These are phyloP conservation scores for Gnathonemus echidnorhynchus DNA, from an alignment of 2,113 vertebrate genomes.

Conservation along the genomic window DNA sequence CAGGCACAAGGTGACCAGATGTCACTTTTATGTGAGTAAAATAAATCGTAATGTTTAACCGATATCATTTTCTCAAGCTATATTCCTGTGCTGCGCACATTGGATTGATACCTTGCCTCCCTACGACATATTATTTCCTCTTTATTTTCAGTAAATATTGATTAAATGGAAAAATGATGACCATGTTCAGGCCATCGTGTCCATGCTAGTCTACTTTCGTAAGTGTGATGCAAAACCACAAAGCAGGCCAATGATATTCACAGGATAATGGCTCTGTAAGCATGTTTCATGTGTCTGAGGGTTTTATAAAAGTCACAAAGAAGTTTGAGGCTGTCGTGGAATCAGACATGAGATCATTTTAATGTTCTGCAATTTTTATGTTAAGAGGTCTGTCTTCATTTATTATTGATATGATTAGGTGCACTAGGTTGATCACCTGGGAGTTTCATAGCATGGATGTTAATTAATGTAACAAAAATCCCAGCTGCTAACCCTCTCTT, in stretches of 20 bases:
- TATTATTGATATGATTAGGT: constrained; percentile 60
- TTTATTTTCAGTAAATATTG: neutral
- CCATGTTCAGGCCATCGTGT: neutral
- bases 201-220: neutral
- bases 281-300: neutral
- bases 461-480: constrained; percentile 46
- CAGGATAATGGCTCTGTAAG: neutral
- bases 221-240: neutral
- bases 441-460: constrained; percentile 57
- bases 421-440: constrained; percentile 51
- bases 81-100: neutral
- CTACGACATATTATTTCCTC: neutral
- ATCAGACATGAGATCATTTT: neutral
- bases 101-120: neutral
- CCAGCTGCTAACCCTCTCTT: constrained; percentile 54
- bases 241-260: neutral
- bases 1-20: constrained; percentile 32
- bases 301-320: neutral
- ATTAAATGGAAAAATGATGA: neutral
- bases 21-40: constrained; percentile 52
- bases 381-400: constrained; percentile 7
- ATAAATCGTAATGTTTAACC: constrained; percentile 62
- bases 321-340: neutral
- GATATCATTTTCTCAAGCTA: constrained; percentile 42
- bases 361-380: neutral